Percentiles rank a stretch among this genome's conserved stretches.
These are phyloP conservation scores for Sinonovacula constricta DNA, from an alignment of 1,140 invertebrate genomes.

Conservation along the genomic window DNA sequence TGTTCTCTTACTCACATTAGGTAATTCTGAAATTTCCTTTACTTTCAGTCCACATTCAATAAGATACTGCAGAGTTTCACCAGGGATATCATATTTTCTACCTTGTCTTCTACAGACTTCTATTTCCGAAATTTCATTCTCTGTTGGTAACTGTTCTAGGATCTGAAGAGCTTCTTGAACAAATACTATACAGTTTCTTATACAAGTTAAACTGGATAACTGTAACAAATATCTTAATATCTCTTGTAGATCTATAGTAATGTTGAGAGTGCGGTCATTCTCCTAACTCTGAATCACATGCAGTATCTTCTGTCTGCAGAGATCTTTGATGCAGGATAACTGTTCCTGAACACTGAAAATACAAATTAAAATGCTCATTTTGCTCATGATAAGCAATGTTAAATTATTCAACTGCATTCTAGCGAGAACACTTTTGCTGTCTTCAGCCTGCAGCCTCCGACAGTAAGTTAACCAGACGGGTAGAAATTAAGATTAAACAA, in stretches of 20 bases:
- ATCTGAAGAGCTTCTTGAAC: slow-evolving; percentile 13
- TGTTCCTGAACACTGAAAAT: slow-evolving; percentile 20
- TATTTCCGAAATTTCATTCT: slow-evolving; percentile 14
- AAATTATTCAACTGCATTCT: too few relatives aligned
- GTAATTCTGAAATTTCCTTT: slow-evolving; percentile 22
- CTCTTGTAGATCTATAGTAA: slow-evolving; percentile 12
- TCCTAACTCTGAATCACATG: slow-evolving; percentile 20
- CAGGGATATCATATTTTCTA: slow-evolving; percentile 29
- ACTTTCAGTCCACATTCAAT: slow-evolving; percentile 16
- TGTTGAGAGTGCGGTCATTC: slow-evolving; percentile 17
- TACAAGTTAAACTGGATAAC: slow-evolving; percentile 11
- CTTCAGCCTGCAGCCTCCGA: too few relatives aligned
- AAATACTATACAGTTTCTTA: slow-evolving; percentile 13
- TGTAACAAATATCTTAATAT: slow-evolving; percentile 11
- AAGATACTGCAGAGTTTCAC: slow-evolving; percentile 10
- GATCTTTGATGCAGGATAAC: slow-evolving; percentile 11
- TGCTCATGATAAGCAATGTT: too few relatives aligned
- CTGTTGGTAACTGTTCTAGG: not conserved
- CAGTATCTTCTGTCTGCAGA: slow-evolving; percentile 22
- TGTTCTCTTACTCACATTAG: slow-evolving; percentile 26
- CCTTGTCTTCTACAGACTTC: slow-evolving; percentile 6
- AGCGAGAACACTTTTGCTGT: too few relatives aligned
- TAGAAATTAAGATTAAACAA: too few relatives aligned
- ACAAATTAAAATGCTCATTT: not conserved
- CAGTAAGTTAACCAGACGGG: too few relatives aligned